Conservation (phyloP, 2,113 vertebrate genomes). For the Ptilorrhoa leucosticta region DNA sequence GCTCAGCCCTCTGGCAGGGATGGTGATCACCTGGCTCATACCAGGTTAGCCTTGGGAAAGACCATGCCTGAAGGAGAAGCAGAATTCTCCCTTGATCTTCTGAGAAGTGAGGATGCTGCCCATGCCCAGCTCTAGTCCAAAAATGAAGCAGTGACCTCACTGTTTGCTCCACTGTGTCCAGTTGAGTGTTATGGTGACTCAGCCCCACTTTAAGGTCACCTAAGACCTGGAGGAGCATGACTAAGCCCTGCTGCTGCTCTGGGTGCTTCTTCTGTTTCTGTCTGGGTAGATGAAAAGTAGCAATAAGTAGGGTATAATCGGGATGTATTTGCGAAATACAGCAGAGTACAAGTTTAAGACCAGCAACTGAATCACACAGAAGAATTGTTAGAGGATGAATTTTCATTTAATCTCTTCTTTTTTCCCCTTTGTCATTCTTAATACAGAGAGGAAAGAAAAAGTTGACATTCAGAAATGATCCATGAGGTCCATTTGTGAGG, state of each 20-base stretch:
- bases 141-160: fast-evolving
- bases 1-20: background rate
- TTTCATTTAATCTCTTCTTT: background rate
- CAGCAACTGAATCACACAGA: background rate
- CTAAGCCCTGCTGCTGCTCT: background rate
- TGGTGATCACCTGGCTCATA: background rate
- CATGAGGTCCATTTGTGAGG: background rate
- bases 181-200: background rate
- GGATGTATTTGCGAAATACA: background rate
- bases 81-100: background rate
- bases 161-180: background rate
- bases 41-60: background rate
- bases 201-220: background rate
- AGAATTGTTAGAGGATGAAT: background rate
- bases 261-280: background rate
- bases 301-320: background rate
- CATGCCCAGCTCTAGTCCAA: too few relatives aligned
- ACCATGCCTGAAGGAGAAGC: background rate
- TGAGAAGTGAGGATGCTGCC: background rate
- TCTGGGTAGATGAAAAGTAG: background rate
- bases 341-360: background rate
- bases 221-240: background rate
- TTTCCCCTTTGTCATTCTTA: background rate
- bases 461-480: background rate
- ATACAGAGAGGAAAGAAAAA: background rate